Percentiles rank a stretch among this genome's conserved stretches.
Evolutionary conservation across 2,113 vertebrate genomes (phyloP).

Genomic region (Epinephelus cyanopodus): DNA sequence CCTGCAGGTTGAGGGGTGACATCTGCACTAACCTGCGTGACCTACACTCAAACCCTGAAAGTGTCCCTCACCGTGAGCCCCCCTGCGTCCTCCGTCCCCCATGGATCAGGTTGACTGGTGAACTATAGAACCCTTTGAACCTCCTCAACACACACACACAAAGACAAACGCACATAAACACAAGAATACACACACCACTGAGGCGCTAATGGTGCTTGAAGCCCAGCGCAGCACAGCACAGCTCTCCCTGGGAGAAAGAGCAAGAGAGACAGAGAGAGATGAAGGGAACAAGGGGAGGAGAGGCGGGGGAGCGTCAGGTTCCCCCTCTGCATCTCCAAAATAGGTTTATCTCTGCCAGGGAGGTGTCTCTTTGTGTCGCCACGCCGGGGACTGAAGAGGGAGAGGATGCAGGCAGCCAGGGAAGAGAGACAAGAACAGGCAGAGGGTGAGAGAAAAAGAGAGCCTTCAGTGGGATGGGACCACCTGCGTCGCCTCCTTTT

Average conservation of each 20-base stretch:
- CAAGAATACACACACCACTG: slow-evolving; percentile 69
- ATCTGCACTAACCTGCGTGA: slow-evolving; percentile 20
- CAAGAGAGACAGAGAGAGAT: slow-evolving; percentile 35
- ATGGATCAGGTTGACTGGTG: slow-evolving; percentile 72
- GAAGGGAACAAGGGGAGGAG: slow-evolving; percentile 49
- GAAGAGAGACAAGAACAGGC: slow-evolving; percentile 67
- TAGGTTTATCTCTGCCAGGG: slow-evolving; percentile 82
- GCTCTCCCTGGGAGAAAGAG: slow-evolving; percentile 67
- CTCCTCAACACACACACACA: slow-evolving; percentile 41
- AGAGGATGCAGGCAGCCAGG: slow-evolving; percentile 77
- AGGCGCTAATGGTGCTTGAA: slow-evolving; percentile 80
- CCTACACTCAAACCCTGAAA: slow-evolving; percentile 57
- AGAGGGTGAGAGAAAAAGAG: slow-evolving; percentile 73
- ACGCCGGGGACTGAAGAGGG: slow-evolving; percentile 64
- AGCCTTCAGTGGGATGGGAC: slow-evolving; percentile 75
- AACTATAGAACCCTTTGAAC: slow-evolving; percentile 72
- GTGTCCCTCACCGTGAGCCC: slow-evolving; percentile 37
- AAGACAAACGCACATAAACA: slow-evolving; percentile 69
- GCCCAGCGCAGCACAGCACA: slow-evolving; percentile 55
- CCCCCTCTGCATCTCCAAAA: slow-evolving; percentile 67
- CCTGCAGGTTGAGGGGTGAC: slow-evolving; percentile 1
- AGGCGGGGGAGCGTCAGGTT: slow-evolving; percentile 64
- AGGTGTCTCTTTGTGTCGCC: slow-evolving; percentile 80
- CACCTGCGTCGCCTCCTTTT: slow-evolving; percentile 80
- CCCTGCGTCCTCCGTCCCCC: slow-evolving; percentile 25